phyloP scores from a whole-genome alignment of 2,797 vertebrate genomes.

The Microhierax caerulescens region DNA sequence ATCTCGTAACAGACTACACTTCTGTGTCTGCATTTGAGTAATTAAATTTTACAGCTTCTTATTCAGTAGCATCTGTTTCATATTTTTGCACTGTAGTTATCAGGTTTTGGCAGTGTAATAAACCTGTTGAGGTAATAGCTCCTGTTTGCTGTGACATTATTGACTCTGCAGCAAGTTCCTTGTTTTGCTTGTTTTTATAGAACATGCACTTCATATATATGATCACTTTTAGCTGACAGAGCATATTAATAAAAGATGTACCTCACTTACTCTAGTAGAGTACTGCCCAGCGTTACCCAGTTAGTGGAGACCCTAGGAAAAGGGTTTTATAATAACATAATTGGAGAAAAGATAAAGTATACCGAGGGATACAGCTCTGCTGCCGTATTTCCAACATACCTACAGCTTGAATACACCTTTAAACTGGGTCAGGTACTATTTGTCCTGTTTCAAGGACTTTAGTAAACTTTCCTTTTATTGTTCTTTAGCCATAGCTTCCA shows the following conservation, averaged over 20 bases:
- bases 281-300: background rate
- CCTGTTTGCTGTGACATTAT: conserved; percentile 40
- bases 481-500: background rate
- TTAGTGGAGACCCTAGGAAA: background rate
- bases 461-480: background rate
- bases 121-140: conserved; percentile 50
- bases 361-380: background rate
- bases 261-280: background rate
- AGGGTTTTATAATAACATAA: background rate
- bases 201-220: background rate
- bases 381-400: background rate
- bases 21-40: conserved; percentile 29
- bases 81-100: conserved; percentile 54
- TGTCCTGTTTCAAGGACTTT: background rate
- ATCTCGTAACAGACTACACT: background rate
- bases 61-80: conserved; percentile 63
- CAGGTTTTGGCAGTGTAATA: conserved; percentile 47
- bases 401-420: background rate
- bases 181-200: background rate
- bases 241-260: background rate
- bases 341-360: background rate
- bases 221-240: background rate
- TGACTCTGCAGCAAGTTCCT: conserved; percentile 9
- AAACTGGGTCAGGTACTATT: background rate
- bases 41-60: conserved; percentile 65